Percentiles rank a stretch among this genome's conserved stretches.
phyloP scores from a whole-genome alignment of 2,888 invertebrate genomes.

The Erebia palarica region DNA sequence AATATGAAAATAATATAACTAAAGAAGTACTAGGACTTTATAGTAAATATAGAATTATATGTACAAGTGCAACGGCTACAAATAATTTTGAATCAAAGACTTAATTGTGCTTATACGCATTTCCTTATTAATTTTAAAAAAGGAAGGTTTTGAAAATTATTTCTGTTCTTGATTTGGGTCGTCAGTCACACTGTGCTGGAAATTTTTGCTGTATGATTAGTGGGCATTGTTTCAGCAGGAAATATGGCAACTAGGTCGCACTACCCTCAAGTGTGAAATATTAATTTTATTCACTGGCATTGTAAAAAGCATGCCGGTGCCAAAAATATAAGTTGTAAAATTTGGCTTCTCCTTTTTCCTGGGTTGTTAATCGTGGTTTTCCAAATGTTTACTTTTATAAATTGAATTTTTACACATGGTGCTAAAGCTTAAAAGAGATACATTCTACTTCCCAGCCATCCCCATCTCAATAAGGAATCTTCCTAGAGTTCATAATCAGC shows the following conservation, averaged over 20 bases:
- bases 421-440: too few relatives aligned
- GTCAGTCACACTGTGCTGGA: neutral
- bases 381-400: too few relatives aligned
- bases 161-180: too few relatives aligned
- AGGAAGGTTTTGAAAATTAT: too few relatives aligned
- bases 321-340: slow-evolving; percentile 21
- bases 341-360: slow-evolving; percentile 10
- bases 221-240: neutral
- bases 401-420: too few relatives aligned
- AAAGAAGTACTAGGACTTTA: neutral
- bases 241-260: slow-evolving; percentile 9
- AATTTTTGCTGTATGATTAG: neutral
- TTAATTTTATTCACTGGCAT: slow-evolving; percentile 20
- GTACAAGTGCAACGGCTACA: neutral
- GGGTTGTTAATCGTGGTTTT: neutral
- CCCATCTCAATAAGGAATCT: too few relatives aligned
- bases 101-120: too few relatives aligned
- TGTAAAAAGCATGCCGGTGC: slow-evolving; percentile 16
- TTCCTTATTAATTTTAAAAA: too few relatives aligned
- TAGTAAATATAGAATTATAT: neutral
- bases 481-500: too few relatives aligned
- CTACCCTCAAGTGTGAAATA: slow-evolving; percentile 1
- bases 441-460: too few relatives aligned
- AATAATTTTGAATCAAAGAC: too few relatives aligned
- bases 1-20: slow-evolving; percentile 8